Conservation (phyloP, 2,888 invertebrate genomes). For the Mesorhabditis belari region DNA sequence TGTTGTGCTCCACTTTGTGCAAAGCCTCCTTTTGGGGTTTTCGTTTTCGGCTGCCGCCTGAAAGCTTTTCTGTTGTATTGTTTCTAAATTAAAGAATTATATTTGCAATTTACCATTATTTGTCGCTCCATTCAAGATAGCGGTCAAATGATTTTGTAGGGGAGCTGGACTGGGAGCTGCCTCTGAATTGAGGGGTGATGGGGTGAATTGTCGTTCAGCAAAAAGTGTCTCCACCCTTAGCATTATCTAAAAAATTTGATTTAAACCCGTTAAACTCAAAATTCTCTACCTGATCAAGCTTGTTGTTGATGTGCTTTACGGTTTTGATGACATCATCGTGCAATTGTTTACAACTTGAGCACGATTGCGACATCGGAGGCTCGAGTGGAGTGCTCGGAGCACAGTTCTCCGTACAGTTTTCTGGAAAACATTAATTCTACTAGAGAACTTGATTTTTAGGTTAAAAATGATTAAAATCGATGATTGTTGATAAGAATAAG, state of each 20-base stretch:
- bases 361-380: neutral
- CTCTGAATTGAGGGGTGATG: neutral
- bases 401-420: too few relatives aligned
- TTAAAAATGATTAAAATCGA: too few relatives aligned
- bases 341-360: neutral
- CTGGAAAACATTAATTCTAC: too few relatives aligned
- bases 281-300: neutral
- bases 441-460: too few relatives aligned
- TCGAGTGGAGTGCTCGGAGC: neutral
- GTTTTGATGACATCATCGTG: neutral
- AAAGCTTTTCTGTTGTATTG: too few relatives aligned
- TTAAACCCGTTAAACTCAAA: too few relatives aligned
- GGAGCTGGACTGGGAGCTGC: neutral
- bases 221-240: neutral
- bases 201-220: neutral
- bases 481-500: too few relatives aligned
- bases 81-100: too few relatives aligned
- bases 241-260: neutral
- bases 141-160: neutral
- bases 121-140: neutral
- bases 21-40: slow-evolving; percentile 38
- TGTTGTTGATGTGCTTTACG: neutral
- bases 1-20: slow-evolving; percentile 14
- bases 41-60: slow-evolving; percentile 35
- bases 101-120: neutral